A percentile compares a stretch with the other conserved stretches of the same genome.
Conservation (phyloP, 2,888 invertebrate species). For the Eurytoma adleriae region DNA sequence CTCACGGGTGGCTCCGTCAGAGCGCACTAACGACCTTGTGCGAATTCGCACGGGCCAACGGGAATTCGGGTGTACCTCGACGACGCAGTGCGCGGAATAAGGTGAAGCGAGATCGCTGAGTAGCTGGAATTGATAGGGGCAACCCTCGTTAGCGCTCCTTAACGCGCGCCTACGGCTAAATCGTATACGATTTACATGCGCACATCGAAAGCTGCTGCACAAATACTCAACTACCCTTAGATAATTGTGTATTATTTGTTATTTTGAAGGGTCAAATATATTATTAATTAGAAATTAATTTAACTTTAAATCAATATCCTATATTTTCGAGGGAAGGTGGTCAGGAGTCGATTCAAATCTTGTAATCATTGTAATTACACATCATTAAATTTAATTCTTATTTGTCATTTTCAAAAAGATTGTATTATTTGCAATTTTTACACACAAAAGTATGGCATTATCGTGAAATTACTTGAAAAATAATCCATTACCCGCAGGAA, state of each 20-base stretch:
- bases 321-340: too few relatives aligned
- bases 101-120: constrained; percentile 58
- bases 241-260: neutral
- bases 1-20: neutral
- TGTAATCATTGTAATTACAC: too few relatives aligned
- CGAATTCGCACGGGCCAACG: constrained; percentile 34
- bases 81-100: constrained; percentile 24
- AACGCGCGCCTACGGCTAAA: constrained; percentile 45
- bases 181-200: neutral
- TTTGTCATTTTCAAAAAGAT: too few relatives aligned
- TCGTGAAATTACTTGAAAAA: too few relatives aligned
- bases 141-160: constrained; percentile 66
- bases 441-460: too few relatives aligned
- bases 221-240: neutral
- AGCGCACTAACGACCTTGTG: constrained; percentile 43
- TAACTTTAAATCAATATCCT: too few relatives aligned
- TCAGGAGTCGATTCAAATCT: too few relatives aligned
- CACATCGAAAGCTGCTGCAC: neutral
- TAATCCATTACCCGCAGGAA: neutral
- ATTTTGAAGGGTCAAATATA: too few relatives aligned
- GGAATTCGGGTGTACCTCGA: constrained; percentile 57
- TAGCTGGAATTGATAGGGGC: constrained; percentile 70
- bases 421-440: too few relatives aligned
- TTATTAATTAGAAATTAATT: too few relatives aligned
- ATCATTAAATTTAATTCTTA: too few relatives aligned